Percentiles rank a stretch among this genome's conserved stretches.
Conservation (phyloP, 2,113 vertebrate genomes). For the Toxotes chatareus region DNA sequence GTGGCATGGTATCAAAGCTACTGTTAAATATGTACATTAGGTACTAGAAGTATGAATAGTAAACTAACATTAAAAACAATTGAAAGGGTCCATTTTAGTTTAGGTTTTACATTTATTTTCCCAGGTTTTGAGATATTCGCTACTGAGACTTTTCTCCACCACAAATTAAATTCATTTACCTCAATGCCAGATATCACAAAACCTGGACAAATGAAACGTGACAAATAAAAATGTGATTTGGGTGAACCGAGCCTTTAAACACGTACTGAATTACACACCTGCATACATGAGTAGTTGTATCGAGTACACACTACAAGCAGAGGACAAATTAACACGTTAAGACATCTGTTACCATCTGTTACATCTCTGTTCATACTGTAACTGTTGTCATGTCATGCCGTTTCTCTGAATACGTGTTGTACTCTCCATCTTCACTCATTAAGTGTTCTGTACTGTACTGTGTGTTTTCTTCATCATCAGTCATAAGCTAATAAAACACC, state of each 20-base stretch:
- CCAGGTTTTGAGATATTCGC: not conserved
- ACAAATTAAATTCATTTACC: not conserved
- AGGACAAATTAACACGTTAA: too few relatives aligned
- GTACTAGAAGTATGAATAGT: not conserved
- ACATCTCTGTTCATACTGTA: conserved; percentile 23
- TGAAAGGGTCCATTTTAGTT: too few relatives aligned
- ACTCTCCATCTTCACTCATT: conserved; percentile 18
- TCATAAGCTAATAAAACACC: conserved; percentile 66
- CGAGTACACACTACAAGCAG: not conserved
- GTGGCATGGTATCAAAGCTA: not conserved
- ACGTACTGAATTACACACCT: not conserved
- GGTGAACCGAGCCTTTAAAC: not conserved
- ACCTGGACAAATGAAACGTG: not conserved
- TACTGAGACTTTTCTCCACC: not conserved
- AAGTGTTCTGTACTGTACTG: conserved; percentile 18
- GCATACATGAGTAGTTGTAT: too few relatives aligned
- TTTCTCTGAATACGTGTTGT: conserved; percentile 20
- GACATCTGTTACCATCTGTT: conserved; percentile 21
- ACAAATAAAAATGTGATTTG: not conserved
- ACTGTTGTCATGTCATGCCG: conserved; percentile 23
- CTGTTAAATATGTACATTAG: not conserved
- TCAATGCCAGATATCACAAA: not conserved
- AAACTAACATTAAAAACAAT: not conserved
- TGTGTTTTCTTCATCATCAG: conserved; percentile 41
- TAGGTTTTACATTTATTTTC: not conserved